A percentile compares a stretch with the other conserved stretches of the same genome.
Evolutionary conservation across 2,113 vertebrate species (phyloP).

Genomic region (Centropristis striata): DNA sequence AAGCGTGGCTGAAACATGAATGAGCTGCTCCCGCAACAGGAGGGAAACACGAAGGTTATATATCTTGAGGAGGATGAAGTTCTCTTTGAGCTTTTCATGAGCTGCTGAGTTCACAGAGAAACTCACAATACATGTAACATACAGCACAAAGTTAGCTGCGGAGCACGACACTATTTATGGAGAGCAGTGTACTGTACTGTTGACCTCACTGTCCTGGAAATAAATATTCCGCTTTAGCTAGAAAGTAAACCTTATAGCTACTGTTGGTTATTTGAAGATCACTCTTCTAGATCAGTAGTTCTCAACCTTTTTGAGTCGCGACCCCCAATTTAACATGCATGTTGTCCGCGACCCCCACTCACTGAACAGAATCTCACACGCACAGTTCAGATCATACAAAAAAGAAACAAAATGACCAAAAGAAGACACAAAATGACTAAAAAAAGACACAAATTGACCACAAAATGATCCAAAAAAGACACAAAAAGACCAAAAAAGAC

Average conservation of each 20-base stretch:
- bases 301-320: too few relatives aligned
- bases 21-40: slow-evolving; percentile 18
- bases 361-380: too few relatives aligned
- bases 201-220: not conserved
- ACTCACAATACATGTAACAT: not conserved
- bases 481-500: too few relatives aligned
- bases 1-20: slow-evolving; percentile 34
- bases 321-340: too few relatives aligned
- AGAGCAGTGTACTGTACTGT: not conserved
- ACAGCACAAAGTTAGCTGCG: not conserved
- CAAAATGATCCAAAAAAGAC: too few relatives aligned
- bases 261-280: not conserved
- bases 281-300: too few relatives aligned
- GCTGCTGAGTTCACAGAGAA: not conserved
- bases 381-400: too few relatives aligned
- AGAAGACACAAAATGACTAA: too few relatives aligned
- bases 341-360: too few relatives aligned
- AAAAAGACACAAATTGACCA: too few relatives aligned
- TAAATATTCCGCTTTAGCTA: not conserved
- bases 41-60: not conserved
- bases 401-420: too few relatives aligned
- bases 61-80: not conserved
- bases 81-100: not conserved
- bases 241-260: not conserved
- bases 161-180: not conserved